phyloP scores from a whole-genome alignment of 2,797 vertebrate genomes.

The Anas georgica region DNA sequence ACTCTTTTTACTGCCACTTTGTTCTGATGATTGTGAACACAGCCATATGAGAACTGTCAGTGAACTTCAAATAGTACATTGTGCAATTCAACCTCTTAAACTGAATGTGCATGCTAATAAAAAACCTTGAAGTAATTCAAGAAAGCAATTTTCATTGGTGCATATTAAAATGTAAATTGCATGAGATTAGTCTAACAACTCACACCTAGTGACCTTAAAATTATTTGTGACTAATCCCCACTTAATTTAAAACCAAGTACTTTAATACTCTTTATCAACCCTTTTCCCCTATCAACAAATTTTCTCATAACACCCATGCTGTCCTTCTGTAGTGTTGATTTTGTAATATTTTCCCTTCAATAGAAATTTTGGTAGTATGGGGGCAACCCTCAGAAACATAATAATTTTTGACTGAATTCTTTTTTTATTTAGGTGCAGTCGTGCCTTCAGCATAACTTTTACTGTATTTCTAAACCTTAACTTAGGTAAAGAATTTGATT shows the following conservation, averaged over 20 bases:
- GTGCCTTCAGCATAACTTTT: background rate
- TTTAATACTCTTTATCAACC: background rate
- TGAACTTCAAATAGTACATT: background rate
- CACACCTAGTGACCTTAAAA: background rate
- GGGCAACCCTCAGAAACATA: background rate
- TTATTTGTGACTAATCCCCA: background rate
- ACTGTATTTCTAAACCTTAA: background rate
- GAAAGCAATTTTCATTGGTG: background rate
- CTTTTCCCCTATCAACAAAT: background rate
- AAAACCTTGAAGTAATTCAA: background rate
- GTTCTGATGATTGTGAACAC: background rate
- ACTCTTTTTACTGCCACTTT: background rate
- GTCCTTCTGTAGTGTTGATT: background rate
- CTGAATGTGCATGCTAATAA: background rate
- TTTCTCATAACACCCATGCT: background rate
- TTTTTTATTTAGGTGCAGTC: background rate
- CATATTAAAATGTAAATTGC: conserved; percentile 4
- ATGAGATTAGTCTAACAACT: background rate
- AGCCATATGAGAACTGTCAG: background rate
- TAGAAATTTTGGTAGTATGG: no score
- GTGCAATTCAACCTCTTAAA: background rate
- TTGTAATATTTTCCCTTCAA: background rate
- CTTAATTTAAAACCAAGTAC: background rate
- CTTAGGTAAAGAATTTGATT: background rate
- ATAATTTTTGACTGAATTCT: background rate